These are phyloP conservation scores for Semotilus atromaculatus DNA, from an alignment of 2,797 vertebrate species.

Conservation along the genomic window DNA sequence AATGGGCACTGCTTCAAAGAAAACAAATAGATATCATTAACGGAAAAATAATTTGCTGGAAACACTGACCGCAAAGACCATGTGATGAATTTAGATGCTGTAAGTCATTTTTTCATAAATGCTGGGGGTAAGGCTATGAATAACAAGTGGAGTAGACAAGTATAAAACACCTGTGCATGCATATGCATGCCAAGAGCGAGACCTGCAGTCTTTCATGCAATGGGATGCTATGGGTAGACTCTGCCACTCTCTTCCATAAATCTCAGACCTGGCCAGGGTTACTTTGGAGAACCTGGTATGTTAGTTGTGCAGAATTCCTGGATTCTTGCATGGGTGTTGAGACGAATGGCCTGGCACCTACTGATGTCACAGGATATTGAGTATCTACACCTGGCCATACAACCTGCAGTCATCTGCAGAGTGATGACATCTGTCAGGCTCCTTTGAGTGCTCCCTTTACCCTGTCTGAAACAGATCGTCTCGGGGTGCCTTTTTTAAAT, in stretches of 20 bases:
- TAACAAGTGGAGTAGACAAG: constrained; percentile 1
- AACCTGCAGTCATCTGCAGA: constrained; percentile 14
- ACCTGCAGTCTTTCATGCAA: constrained; percentile 1
- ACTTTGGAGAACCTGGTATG: neutral
- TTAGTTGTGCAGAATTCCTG: neutral
- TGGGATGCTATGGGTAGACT: constrained; percentile 1
- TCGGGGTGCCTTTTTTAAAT: neutral
- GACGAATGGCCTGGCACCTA: neutral
- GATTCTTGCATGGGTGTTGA: constrained; percentile 2
- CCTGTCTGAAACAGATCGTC: neutral
- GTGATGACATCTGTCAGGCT: constrained; percentile 18
- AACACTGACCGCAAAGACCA: constrained; percentile 5
- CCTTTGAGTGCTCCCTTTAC: neutral
- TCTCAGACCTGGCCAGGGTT: neutral
- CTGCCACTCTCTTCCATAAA: neutral
- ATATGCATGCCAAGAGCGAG: constrained; percentile 39
- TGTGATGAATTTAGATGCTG: constrained; percentile 15
- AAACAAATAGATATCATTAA: constrained; percentile 48
- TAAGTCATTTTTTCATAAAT: neutral
- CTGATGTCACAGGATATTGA: neutral
- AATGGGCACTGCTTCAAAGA: constrained; percentile 43
- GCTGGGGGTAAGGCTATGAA: constrained; percentile 1
- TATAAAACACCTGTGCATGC: constrained; percentile 30
- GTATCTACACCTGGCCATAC: neutral
- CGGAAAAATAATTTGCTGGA: constrained; percentile 8